Percentiles rank a stretch among this genome's conserved stretches.
Conservation (phyloP, 2,113 vertebrate species). For the Tyto alba region DNA sequence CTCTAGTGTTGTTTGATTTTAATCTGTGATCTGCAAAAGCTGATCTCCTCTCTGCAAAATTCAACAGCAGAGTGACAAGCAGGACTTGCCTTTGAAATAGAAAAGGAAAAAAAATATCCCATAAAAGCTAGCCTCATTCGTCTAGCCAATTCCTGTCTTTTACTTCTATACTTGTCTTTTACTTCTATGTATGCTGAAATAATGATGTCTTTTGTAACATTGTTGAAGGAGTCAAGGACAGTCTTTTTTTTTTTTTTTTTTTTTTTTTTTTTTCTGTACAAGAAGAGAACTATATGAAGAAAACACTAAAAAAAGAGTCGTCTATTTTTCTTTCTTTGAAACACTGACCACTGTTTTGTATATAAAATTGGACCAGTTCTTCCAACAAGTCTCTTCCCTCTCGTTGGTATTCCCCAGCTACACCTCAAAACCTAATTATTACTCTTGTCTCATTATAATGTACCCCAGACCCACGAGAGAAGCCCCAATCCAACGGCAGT, state of each 20-base stretch:
- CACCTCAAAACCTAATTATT: background rate
- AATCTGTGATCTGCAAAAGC: background rate
- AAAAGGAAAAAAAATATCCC: background rate
- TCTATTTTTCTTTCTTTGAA: background rate
- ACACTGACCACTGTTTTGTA: background rate
- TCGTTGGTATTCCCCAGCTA: background rate
- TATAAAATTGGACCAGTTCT: background rate
- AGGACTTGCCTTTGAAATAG: background rate
- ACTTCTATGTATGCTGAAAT: background rate
- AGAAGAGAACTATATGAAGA: background rate
- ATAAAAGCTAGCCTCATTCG: background rate
- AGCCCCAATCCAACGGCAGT: background rate
- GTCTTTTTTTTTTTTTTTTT: no score
- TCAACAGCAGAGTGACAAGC: background rate
- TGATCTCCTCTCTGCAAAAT: background rate
- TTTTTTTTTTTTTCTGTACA: background rate
- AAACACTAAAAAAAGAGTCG: background rate
- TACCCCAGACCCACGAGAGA: background rate
- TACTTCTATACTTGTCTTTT: background rate
- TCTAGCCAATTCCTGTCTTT: background rate
- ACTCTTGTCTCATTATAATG: rapidly evolving
- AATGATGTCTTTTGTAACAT: background rate
- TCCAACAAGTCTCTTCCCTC: background rate
- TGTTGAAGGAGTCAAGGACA: background rate
- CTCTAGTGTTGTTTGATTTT: background rate